Evolutionary conservation across 2,888 invertebrate species (phyloP).

Genomic region (Conistra vaccinii): DNA sequence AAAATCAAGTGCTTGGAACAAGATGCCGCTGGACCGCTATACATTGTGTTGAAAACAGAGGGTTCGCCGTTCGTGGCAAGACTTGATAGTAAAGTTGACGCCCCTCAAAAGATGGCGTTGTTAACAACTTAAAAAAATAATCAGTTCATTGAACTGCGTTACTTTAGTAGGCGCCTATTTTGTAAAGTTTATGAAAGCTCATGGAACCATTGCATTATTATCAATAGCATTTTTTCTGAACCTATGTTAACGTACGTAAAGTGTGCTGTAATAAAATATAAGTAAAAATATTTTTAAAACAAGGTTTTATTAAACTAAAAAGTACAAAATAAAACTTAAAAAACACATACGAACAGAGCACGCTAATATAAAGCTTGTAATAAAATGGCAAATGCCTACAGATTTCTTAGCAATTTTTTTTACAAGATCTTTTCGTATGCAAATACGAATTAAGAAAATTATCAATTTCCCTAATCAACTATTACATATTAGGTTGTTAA

Average conservation of each 20-base stretch:
- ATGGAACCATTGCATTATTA: not conserved
- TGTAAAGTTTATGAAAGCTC: not conserved
- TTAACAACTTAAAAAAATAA: not conserved
- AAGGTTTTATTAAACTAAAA: too few species aligned
- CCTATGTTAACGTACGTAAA: not conserved
- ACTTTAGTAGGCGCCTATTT: too few species aligned
- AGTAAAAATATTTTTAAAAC: too few species aligned
- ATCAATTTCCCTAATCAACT: not conserved
- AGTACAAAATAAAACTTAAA: too few species aligned
- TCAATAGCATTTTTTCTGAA: not conserved
- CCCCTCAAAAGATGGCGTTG: conserved; percentile 62
- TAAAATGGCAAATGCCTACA: too few species aligned
- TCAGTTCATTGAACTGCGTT: not conserved
- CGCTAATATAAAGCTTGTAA: too few species aligned
- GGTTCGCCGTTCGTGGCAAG: accelerated
- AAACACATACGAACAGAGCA: too few species aligned
- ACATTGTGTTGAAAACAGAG: too few species aligned
- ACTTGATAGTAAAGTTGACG: not conserved
- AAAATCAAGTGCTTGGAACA: not conserved
- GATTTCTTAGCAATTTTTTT: too few species aligned
- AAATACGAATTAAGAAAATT: not conserved
- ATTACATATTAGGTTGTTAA: not conserved
- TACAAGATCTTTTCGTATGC: too few species aligned
- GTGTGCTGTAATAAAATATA: too few species aligned
- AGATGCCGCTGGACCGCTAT: conserved; percentile 10